phyloP scores from a whole-genome alignment of 2,113 vertebrate genomes.

The Rutilus rutilus region DNA sequence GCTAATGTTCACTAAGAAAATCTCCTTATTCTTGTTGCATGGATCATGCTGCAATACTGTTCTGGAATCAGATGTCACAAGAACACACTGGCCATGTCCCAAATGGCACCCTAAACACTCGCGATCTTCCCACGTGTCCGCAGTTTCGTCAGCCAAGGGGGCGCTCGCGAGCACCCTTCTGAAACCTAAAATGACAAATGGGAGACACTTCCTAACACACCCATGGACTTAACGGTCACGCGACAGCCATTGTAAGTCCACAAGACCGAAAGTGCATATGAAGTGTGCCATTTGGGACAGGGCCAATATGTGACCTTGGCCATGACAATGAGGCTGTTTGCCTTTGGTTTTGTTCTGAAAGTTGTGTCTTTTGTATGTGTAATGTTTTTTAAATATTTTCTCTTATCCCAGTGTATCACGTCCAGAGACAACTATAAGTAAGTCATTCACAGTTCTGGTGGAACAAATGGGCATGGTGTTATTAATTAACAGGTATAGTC shows the following conservation, averaged over 20 bases:
- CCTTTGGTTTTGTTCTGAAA: not conserved
- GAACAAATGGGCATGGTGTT: not conserved
- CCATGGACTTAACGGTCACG: too few species aligned
- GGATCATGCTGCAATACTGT: not conserved
- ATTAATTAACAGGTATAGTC: not conserved
- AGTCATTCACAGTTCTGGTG: not conserved
- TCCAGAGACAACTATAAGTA: not conserved
- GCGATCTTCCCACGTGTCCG: too few species aligned
- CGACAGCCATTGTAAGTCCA: too few species aligned
- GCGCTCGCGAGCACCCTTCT: too few species aligned
- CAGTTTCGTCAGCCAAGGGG: too few species aligned
- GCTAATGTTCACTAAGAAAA: not conserved
- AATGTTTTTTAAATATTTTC: not conserved
- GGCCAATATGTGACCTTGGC: not conserved
- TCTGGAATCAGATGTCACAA: not conserved
- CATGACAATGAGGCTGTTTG: slow-evolving; percentile 3
- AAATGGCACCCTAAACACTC: too few species aligned
- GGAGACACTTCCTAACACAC: too few species aligned
- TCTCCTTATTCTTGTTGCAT: not conserved
- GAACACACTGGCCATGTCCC: not conserved
- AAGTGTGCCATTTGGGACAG: too few species aligned
- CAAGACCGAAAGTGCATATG: too few species aligned
- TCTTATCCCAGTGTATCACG: not conserved
- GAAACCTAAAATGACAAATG: too few species aligned
- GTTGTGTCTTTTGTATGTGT: not conserved